phyloP scores from a whole-genome alignment of 2,113 vertebrate genomes.

The Pseudopodoces humilis region DNA sequence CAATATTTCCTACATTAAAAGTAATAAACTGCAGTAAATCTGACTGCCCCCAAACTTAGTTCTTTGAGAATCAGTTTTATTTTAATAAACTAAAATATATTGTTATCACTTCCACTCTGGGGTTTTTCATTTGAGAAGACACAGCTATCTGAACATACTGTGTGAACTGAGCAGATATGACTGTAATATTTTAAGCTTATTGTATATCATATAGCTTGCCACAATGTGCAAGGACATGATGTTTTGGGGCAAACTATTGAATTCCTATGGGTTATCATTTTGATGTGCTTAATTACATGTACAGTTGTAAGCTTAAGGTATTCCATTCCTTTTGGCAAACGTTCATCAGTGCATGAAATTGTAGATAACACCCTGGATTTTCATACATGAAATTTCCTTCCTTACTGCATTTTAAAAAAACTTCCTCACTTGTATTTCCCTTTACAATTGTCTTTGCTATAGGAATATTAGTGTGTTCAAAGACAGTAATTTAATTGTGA shows the following conservation, averaged over 20 bases:
- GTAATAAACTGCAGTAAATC: neutral
- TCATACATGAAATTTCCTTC: neutral
- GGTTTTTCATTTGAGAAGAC: neutral
- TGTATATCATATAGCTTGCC: neutral
- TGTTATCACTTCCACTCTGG: neutral
- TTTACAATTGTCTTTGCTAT: constrained; percentile 6
- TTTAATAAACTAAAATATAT: neutral
- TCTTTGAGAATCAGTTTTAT: neutral
- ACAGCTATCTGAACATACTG: neutral
- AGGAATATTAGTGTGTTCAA: neutral
- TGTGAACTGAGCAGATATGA: neutral
- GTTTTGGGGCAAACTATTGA: neutral
- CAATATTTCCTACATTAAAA: neutral
- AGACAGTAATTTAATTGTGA: neutral
- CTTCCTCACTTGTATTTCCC: neutral
- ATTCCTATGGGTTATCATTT: neutral
- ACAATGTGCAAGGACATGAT: neutral
- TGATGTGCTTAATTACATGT: constrained; percentile 6
- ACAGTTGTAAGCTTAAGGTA: neutral
- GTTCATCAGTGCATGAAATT: neutral
- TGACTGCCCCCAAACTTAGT: neutral
- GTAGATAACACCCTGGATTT: neutral
- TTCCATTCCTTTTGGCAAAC: neutral
- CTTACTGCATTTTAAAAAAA: neutral
- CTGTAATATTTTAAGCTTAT: neutral